phyloP scores from a whole-genome alignment of 2,797 vertebrate genomes.

The Nasua narica region DNA sequence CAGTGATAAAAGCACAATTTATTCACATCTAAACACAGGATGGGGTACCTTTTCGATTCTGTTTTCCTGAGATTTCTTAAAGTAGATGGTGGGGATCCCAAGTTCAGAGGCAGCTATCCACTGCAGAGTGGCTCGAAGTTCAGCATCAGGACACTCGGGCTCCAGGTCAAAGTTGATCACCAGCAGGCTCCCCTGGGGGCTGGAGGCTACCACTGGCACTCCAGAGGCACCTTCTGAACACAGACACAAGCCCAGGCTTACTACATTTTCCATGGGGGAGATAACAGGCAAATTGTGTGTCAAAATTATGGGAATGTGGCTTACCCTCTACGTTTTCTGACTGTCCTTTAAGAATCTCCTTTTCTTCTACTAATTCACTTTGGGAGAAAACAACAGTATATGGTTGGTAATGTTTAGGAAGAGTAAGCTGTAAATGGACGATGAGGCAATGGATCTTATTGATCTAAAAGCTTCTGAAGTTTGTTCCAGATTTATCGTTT shows the following conservation, averaged over 20 bases:
- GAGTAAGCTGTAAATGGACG: conserved; percentile 58
- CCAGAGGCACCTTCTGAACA: conserved; percentile 85
- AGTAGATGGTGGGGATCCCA: conserved; percentile 92
- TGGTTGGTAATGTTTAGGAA: conserved; percentile 78
- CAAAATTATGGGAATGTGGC: conserved; percentile 69
- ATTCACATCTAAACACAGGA: not conserved
- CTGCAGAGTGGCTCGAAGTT: conserved; percentile 92
- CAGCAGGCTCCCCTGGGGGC: conserved; percentile 87
- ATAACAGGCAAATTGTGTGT: conserved; percentile 37
- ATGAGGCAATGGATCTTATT: conserved; percentile 65
- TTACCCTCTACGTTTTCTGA: conserved; percentile 91
- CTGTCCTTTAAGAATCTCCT: conserved; percentile 83
- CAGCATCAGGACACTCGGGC: conserved; percentile 87
- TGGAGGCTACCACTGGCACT: conserved; percentile 81
- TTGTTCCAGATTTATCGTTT: not conserved
- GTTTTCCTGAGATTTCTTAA: conserved; percentile 93
- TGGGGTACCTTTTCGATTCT: conserved; percentile 89
- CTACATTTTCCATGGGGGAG: not conserved
- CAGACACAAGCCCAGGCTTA: conserved; percentile 62
- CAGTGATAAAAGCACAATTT: not conserved
- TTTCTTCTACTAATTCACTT: conserved; percentile 90
- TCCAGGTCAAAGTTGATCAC: conserved; percentile 96
- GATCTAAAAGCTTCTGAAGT: conserved; percentile 8
- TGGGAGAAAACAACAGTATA: conserved; percentile 82
- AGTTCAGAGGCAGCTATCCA: conserved; percentile 98